A percentile compares a stretch with the other conserved stretches of the same genome.
These are phyloP conservation scores for Meandrina meandrites DNA, from an alignment of 92 coral and sea anemone genomes.

Conservation along the genomic window DNA sequence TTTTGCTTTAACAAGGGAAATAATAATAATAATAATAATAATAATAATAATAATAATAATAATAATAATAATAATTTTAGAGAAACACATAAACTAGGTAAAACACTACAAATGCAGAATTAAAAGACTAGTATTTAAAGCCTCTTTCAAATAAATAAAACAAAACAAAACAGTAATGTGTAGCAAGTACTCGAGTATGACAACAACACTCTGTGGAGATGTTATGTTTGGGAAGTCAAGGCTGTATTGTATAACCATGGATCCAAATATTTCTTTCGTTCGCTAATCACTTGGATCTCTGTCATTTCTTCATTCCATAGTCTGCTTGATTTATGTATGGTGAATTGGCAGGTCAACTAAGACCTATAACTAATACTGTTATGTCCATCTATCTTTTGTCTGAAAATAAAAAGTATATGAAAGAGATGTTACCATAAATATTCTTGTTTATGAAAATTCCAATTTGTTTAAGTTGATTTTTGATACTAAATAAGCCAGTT, in stretches of 20 bases:
- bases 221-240: neutral
- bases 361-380: neutral
- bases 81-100: neutral
- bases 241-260: neutral
- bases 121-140: neutral
- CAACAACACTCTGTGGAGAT: neutral
- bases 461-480: neutral
- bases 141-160: neutral
- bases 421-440: neutral
- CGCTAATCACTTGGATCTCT: neutral
- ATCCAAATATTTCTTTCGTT: neutral
- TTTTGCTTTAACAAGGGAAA: neutral
- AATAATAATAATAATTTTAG: too few species aligned
- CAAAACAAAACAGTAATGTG: neutral
- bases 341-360: neutral
- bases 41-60: too few species aligned
- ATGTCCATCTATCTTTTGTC: conserved; percentile 24
- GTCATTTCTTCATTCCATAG: neutral
- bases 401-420: neutral
- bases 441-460: too few species aligned
- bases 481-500: neutral
- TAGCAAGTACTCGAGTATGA: neutral
- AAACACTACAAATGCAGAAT: neutral
- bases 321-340: neutral
- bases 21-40: too few species aligned